These are phyloP conservation scores for Caenorhabditis angaria DNA, from an alignment of 2,888 invertebrate genomes.

Conservation along the genomic window DNA sequence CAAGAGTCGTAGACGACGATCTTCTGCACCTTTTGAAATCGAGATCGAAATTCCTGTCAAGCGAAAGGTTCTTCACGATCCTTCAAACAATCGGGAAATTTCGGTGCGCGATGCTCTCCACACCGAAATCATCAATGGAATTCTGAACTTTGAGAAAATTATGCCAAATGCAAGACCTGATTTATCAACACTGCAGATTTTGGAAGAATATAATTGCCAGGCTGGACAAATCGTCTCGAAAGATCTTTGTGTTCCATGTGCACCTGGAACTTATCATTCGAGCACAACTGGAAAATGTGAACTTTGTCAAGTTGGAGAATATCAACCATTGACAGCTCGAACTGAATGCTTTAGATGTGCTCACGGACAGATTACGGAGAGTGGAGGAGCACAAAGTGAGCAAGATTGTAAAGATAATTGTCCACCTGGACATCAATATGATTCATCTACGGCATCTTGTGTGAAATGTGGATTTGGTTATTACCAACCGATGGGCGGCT, in stretches of 20 bases:
- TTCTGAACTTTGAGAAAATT: conserved; percentile 71
- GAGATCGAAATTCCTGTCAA: conserved; percentile 56
- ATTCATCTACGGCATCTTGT: conserved; percentile 58
- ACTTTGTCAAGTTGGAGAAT: conserved; percentile 72
- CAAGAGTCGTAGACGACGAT: conserved; percentile 13
- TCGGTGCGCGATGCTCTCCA: conserved; percentile 80
- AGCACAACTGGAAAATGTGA: conserved; percentile 66
- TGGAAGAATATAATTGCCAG: conserved; percentile 91
- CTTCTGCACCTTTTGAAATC: conserved; percentile 33
- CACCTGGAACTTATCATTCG: conserved; percentile 73
- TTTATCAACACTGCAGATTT: conserved; percentile 85
- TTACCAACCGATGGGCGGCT: conserved; percentile 65
- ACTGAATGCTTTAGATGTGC: conserved; percentile 70
- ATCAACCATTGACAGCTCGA: conserved; percentile 69
- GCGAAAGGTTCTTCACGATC: conserved; percentile 26
- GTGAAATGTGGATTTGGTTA: conserved; percentile 70
- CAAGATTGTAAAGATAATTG: conserved; percentile 71
- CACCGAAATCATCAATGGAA: conserved; percentile 87
- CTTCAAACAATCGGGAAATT: conserved; percentile 13
- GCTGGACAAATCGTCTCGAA: conserved; percentile 91
- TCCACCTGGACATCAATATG: conserved; percentile 68
- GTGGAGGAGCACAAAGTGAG: conserved; percentile 57
- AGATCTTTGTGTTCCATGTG: conserved; percentile 82
- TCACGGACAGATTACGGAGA: conserved; percentile 70
- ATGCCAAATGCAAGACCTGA: conserved; percentile 90